Percentiles rank a stretch among this genome's conserved stretches.
These are phyloP conservation scores for Drosophila insularis DNA, from an alignment of 1,140 invertebrate species.

Conservation along the genomic window DNA sequence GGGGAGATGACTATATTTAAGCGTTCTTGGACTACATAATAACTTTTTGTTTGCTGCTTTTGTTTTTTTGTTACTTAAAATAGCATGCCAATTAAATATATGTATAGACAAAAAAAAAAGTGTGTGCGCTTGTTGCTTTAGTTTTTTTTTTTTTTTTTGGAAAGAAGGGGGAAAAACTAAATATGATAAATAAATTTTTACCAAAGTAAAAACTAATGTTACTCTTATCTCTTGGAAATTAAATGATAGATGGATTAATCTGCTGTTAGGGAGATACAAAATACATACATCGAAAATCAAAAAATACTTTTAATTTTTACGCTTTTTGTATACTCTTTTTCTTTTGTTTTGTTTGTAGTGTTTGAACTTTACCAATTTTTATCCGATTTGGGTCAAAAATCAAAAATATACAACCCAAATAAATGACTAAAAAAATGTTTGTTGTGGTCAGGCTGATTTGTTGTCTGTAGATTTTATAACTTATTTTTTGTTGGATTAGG, in stretches of 20 bases:
- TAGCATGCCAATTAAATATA: conserved; percentile 58
- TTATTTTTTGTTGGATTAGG: conserved; percentile 9
- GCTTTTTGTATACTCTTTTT: conserved; percentile 35
- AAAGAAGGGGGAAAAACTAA: conserved; percentile 2
- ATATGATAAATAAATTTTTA: conserved; percentile 29
- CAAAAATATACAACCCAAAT: conserved; percentile 46
- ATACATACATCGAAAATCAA: conserved; percentile 40
- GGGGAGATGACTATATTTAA: conserved; percentile 63
- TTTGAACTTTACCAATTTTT: conserved; percentile 23
- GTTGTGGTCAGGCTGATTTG: conserved; percentile 31
- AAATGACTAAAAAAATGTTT: conserved; percentile 35
- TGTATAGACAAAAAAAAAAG: conserved; percentile 5
- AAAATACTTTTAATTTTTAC: conserved; percentile 53
- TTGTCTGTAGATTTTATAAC: conserved; percentile 40
- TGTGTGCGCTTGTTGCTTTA: background rate
- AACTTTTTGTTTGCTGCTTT: conserved; percentile 40
- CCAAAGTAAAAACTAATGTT: conserved; percentile 24
- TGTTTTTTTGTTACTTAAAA: conserved; percentile 68
- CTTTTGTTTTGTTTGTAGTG: conserved; percentile 32
- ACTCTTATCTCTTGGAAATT: conserved; percentile 7
- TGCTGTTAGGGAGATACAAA: conserved; percentile 15
- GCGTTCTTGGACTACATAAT: conserved; percentile 60
- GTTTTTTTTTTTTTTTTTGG: too few relatives aligned
- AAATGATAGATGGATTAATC: conserved; percentile 26
- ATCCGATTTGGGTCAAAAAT: conserved; percentile 70